These are phyloP conservation scores for Siniperca knerii DNA, from an alignment of 2,113 vertebrate genomes.

Conservation along the genomic window DNA sequence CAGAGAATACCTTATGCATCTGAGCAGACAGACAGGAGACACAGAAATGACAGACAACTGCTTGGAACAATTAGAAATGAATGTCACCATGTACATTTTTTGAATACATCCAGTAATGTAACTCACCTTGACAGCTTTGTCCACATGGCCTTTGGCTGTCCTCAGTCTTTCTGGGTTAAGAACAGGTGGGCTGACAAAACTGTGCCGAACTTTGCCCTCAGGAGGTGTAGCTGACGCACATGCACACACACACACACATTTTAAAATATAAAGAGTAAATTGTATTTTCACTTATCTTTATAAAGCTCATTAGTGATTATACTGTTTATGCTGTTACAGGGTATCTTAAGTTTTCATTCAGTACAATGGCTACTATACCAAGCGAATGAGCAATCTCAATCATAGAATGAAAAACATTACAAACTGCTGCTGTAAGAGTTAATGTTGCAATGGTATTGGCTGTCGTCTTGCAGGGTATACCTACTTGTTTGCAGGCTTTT, in stretches of 20 bases:
- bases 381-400: too few relatives aligned
- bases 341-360: too few relatives aligned
- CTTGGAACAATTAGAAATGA: not conserved
- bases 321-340: not conserved
- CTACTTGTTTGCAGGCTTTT: constrained; percentile 36
- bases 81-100: not conserved
- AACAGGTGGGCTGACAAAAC: constrained; percentile 33
- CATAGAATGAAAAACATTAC: not conserved
- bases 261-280: not conserved
- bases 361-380: not conserved
- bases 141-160: constrained; percentile 82
- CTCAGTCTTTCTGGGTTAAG: constrained; percentile 79
- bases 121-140: constrained; percentile 89
- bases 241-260: constrained; percentile 9
- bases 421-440: not conserved
- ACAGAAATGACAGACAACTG: not conserved
- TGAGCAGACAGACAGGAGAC: constrained; percentile 59
- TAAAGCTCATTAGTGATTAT: not conserved
- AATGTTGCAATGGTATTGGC: not conserved
- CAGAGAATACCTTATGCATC: constrained; percentile 90
- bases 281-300: not conserved
- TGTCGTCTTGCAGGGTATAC: not conserved
- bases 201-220: constrained; percentile 58
- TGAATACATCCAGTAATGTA: not conserved
- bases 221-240: constrained; percentile 42